phyloP scores from a whole-genome alignment of 1,140 invertebrate species.

The Drosophila persimilis region DNA sequence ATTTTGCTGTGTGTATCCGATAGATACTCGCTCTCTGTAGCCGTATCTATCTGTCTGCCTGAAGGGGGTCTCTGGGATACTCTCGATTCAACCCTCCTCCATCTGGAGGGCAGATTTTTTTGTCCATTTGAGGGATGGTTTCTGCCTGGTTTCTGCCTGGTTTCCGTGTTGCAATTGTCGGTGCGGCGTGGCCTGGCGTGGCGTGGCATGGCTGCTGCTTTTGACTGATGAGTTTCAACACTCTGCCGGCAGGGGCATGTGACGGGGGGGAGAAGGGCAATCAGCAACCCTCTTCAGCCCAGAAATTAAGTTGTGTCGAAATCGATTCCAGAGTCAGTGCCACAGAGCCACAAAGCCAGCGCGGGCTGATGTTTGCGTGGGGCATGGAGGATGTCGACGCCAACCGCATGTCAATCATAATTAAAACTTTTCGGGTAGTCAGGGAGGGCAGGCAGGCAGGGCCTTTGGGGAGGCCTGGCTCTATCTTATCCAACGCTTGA shows the following conservation, averaged over 20 bases:
- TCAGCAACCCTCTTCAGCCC: slow-evolving; percentile 72
- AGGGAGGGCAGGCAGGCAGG: slow-evolving; percentile 11
- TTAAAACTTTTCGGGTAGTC: slow-evolving; percentile 61
- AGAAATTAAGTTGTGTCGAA: slow-evolving; percentile 79
- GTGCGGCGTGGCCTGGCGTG: too few relatives aligned
- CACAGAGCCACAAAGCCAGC: background rate
- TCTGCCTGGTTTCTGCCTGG: slow-evolving; percentile 56
- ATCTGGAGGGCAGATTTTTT: slow-evolving; percentile 20
- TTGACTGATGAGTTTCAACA: slow-evolving; percentile 77
- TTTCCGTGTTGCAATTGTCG: slow-evolving; percentile 70
- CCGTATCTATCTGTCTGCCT: slow-evolving; percentile 3
- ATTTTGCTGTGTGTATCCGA: slow-evolving; percentile 42
- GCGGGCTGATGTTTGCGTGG: slow-evolving; percentile 23
- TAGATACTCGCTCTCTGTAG: slow-evolving; percentile 5
- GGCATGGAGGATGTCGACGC: slow-evolving; percentile 11
- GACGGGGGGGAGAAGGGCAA: slow-evolving; percentile 40
- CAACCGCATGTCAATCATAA: slow-evolving; percentile 80
- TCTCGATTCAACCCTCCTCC: slow-evolving; percentile 43
- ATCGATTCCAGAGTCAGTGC: slow-evolving; percentile 60
- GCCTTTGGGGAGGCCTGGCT: slow-evolving; percentile 25
- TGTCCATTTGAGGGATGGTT: slow-evolving; percentile 36
- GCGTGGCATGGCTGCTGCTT: slow-evolving; percentile 47
- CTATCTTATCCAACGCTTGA: slow-evolving; percentile 75
- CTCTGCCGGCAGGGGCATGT: slow-evolving; percentile 15
- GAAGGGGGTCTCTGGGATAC: background rate